Percentiles rank a stretch among this genome's conserved stretches.
These are phyloP conservation scores for Chymomyza procnemis DNA, from an alignment of 2,888 invertebrate genomes.

Conservation along the genomic window DNA sequence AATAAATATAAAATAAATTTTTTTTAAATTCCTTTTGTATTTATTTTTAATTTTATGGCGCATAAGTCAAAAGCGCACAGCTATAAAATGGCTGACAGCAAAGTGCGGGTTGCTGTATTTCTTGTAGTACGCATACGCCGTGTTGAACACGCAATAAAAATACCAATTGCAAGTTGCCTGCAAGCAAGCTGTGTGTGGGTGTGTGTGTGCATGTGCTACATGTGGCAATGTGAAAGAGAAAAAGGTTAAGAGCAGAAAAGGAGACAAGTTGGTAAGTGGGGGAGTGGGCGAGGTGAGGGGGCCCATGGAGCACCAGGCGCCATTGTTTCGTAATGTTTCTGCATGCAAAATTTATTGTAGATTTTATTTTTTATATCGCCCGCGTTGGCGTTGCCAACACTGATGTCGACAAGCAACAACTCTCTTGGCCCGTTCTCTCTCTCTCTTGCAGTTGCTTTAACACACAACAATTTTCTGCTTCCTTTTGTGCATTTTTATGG, in stretches of 20 bases:
- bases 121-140: constrained; percentile 68
- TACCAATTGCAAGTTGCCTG: constrained; percentile 62
- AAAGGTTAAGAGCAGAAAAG: too few relatives aligned
- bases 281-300: background rate
- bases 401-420: background rate
- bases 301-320: constrained; percentile 18
- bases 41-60: constrained; percentile 69
- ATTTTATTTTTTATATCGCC: constrained; percentile 57
- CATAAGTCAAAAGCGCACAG: constrained; percentile 60
- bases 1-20: constrained; percentile 38
- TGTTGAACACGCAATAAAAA: constrained; percentile 73
- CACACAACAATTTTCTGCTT: constrained; percentile 67
- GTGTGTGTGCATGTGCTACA: background rate
- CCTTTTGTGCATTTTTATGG: constrained; percentile 70
- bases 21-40: constrained; percentile 60
- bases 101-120: constrained; percentile 34
- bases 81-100: constrained; percentile 51
- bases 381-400: background rate
- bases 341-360: constrained; percentile 71
- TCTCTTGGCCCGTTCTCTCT: background rate
- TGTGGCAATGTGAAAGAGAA: background rate
- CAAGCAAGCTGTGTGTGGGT: background rate
- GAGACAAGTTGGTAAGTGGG: background rate
- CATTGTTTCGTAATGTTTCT: constrained; percentile 70
- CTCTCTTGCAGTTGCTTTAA: constrained; percentile 54